Conservation (phyloP, 2,797 vertebrate species). For the Adrianichthys oophorus region DNA sequence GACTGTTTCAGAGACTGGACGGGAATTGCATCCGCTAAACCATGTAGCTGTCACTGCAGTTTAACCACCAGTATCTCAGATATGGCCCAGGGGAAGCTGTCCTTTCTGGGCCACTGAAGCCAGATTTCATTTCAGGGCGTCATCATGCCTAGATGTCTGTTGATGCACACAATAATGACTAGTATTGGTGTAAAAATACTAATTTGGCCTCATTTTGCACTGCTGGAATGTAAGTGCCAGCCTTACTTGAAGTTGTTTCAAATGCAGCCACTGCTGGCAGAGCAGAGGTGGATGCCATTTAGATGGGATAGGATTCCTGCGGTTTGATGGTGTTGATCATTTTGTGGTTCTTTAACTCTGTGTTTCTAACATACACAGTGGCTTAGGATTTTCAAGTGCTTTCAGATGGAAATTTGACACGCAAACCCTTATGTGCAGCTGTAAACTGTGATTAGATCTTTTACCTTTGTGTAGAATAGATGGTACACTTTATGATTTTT, state of each 20-base stretch:
- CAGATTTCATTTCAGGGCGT: constrained; percentile 62
- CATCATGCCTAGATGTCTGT: constrained; percentile 25
- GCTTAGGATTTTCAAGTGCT: constrained; percentile 59
- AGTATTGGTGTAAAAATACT: constrained; percentile 43
- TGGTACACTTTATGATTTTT: constrained; percentile 10
- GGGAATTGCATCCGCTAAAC: constrained; percentile 69
- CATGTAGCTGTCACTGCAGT: constrained; percentile 74
- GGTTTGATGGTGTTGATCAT: constrained; percentile 65
- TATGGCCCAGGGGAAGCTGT: constrained; percentile 64
- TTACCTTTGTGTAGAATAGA: constrained; percentile 33
- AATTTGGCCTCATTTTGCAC: constrained; percentile 35
- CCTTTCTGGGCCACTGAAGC: constrained; percentile 74
- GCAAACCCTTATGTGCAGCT: constrained; percentile 7
- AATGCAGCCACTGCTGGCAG: constrained; percentile 27
- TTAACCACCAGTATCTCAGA: constrained; percentile 69
- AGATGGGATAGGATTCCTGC: constrained; percentile 59
- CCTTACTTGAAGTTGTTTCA: constrained; percentile 37
- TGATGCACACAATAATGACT: constrained; percentile 24
- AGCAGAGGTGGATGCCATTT: constrained; percentile 28
- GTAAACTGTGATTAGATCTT: constrained; percentile 52
- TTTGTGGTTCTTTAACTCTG: constrained; percentile 64
- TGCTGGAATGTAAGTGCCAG: constrained; percentile 23
- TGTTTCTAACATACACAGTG: constrained; percentile 59
- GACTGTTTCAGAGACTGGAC: constrained; percentile 48
- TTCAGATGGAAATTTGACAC: constrained; percentile 62